These are phyloP conservation scores for Chloroclysta siterata DNA, from an alignment of 2,888 invertebrate species.

Conservation along the genomic window DNA sequence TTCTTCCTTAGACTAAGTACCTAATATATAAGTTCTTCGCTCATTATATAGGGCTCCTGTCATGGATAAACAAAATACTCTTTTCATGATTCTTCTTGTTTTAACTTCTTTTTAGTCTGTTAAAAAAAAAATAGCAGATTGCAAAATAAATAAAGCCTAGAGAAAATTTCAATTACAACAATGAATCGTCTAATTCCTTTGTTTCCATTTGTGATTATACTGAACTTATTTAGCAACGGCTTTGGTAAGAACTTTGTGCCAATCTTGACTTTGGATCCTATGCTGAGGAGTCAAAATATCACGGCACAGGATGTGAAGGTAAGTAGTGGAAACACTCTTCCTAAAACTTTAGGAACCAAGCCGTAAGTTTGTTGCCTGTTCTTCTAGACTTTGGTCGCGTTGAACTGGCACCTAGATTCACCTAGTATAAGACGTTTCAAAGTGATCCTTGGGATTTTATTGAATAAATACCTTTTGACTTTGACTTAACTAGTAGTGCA, in stretches of 20 bases:
- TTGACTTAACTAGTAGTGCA: too few relatives aligned
- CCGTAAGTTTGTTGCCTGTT: too few relatives aligned
- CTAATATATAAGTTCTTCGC: too few relatives aligned
- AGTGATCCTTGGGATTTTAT: too few relatives aligned
- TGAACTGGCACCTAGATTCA: too few relatives aligned
- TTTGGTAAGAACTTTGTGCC: constrained; percentile 54
- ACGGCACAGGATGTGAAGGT: constrained; percentile 42
- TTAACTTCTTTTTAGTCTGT: not conserved
- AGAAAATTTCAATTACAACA: constrained; percentile 24
- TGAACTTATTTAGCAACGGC: constrained; percentile 26
- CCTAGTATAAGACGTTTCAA: too few relatives aligned
- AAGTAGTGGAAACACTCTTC: too few relatives aligned
- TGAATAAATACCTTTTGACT: too few relatives aligned
- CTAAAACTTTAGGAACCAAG: too few relatives aligned
- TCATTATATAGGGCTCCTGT: too few relatives aligned
- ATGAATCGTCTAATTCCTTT: constrained; percentile 42
- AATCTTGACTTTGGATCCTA: constrained; percentile 50
- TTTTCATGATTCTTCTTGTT: not conserved
- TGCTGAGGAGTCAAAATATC: constrained; percentile 37
- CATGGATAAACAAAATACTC: not conserved
- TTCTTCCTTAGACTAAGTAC: too few relatives aligned
- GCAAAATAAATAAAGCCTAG: constrained; percentile 3
- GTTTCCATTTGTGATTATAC: constrained; percentile 26
- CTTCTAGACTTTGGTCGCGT: too few relatives aligned
- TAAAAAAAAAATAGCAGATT: not conserved